These are phyloP conservation scores for Phorcus lineatus DNA, from an alignment of 2,888 invertebrate species.

Conservation along the genomic window DNA sequence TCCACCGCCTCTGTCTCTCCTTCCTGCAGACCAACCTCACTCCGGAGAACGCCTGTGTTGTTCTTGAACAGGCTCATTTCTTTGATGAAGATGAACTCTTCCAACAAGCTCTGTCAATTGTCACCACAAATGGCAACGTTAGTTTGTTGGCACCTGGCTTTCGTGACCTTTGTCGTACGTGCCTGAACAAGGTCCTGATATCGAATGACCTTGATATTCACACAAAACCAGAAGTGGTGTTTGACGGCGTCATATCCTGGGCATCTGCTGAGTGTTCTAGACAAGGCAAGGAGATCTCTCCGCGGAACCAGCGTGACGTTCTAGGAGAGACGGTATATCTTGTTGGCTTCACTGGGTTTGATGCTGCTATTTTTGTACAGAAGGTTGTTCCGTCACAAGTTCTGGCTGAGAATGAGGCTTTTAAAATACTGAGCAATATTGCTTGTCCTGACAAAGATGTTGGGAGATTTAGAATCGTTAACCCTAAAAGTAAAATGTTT, in stretches of 20 bases:
- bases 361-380: too few relatives aligned
- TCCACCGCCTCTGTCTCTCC: neutral
- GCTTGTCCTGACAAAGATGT: too few relatives aligned
- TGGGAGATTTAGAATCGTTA: too few relatives aligned
- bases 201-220: neutral
- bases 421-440: neutral
- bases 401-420: neutral
- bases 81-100: conserved; percentile 11
- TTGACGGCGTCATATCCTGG: neutral
- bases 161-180: neutral
- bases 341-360: neutral
- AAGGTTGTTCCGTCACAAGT: too few relatives aligned
- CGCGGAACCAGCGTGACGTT: neutral
- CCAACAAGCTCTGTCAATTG: neutral
- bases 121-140: neutral
- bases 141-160: neutral
- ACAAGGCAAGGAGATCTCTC: neutral
- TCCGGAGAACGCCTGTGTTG: conserved; percentile 21
- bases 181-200: neutral
- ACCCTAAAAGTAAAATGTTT: too few relatives aligned
- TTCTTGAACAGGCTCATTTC: conserved; percentile 12
- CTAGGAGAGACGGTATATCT: neutral
- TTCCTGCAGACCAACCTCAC: conserved; percentile 1
- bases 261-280: neutral
- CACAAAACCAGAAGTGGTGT: neutral